Evolutionary conservation across 2,113 vertebrate species (phyloP).

Genomic region (Gobio gobio): DNA sequence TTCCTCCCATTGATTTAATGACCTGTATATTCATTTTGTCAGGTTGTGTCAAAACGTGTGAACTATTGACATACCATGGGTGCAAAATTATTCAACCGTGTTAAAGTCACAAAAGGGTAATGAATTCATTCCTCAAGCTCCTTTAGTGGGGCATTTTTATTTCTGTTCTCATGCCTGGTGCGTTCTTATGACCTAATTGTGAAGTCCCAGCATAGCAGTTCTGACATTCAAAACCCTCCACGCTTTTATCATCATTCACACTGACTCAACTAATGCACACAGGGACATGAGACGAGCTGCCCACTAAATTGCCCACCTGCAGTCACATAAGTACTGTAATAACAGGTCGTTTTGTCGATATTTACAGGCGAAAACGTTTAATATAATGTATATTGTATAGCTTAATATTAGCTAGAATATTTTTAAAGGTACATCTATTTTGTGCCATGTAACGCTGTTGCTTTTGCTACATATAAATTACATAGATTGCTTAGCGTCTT

Average conservation of each 20-base stretch:
- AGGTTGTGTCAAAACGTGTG: background rate
- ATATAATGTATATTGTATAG: background rate
- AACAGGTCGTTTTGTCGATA: background rate
- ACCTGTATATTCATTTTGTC: background rate
- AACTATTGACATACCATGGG: background rate
- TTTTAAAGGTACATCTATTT: background rate
- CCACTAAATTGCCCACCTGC: background rate
- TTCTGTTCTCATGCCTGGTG: slow-evolving; percentile 29
- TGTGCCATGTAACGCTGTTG: background rate
- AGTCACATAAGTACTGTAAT: background rate
- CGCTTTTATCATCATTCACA: slow-evolving; percentile 37
- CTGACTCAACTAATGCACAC: slow-evolving; percentile 15
- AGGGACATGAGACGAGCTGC: slow-evolving; percentile 2
- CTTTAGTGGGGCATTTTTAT: slow-evolving; percentile 33
- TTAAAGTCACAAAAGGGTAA: slow-evolving; percentile 21
- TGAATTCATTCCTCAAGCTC: slow-evolving; percentile 30
- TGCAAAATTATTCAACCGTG: slow-evolving; percentile 54
- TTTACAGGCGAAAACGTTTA: background rate
- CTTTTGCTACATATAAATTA: background rate
- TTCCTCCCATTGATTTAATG: background rate
- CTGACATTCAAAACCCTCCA: slow-evolving; percentile 32
- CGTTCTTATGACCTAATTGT: slow-evolving; percentile 40
- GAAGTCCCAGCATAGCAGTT: slow-evolving; percentile 29
- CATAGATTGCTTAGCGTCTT: background rate
- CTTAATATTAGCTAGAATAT: background rate